These are phyloP conservation scores for Microctenopoma lineatum DNA, from an alignment of 2,797 vertebrate genomes.

Conservation along the genomic window DNA sequence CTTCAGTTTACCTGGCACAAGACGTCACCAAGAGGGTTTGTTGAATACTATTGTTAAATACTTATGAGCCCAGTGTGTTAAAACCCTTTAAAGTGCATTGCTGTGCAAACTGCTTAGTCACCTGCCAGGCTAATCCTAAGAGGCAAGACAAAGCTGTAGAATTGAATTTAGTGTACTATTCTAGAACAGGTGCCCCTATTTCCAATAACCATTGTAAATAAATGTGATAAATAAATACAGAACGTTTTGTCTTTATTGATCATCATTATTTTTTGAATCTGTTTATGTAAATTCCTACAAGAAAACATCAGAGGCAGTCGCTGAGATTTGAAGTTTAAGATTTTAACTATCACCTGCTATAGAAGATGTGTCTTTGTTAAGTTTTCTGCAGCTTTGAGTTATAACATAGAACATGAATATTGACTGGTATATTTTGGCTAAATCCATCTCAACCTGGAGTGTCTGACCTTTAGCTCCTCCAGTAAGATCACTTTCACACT, in stretches of 20 bases:
- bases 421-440: constrained; percentile 35
- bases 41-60: constrained; percentile 77
- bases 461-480: constrained; percentile 53
- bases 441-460: constrained; percentile 54
- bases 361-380: constrained; percentile 11
- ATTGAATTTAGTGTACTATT: constrained; percentile 41
- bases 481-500: constrained; percentile 55
- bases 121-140: constrained; percentile 71
- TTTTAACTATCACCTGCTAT: constrained; percentile 1
- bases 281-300: not conserved
- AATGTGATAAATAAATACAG: constrained; percentile 27
- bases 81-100: constrained; percentile 75
- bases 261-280: not conserved
- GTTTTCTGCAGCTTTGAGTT: constrained; percentile 1
- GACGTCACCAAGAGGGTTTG: constrained; percentile 65
- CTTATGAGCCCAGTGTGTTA: constrained; percentile 80
- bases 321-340: not conserved
- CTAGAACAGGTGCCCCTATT: not conserved
- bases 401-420: constrained; percentile 13
- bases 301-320: not conserved
- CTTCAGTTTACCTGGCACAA: constrained; percentile 72
- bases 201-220: constrained; percentile 1
- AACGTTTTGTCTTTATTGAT: not conserved
- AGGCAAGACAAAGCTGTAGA: constrained; percentile 31
- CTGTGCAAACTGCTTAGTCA: constrained; percentile 68